Evolutionary conservation across 2,797 vertebrate species (phyloP).

Genomic region (Stomatorhinus walkeri): DNA sequence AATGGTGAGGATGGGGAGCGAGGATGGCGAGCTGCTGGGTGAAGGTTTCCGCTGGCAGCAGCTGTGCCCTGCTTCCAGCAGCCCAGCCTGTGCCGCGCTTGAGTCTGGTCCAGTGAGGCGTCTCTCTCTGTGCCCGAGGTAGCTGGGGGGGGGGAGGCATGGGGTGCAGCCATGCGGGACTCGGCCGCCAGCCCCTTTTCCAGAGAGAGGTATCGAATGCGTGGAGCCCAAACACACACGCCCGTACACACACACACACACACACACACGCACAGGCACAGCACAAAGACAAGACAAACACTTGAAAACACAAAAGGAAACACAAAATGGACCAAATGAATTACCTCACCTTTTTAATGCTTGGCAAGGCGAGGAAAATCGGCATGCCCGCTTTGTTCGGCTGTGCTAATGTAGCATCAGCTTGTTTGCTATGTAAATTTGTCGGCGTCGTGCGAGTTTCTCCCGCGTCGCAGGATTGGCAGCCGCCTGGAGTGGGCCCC

Average conservation of each 20-base stretch:
- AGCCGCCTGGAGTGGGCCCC: not conserved
- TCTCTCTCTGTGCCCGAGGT: conserved; percentile 21
- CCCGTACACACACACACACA: not conserved
- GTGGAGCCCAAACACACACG: not conserved
- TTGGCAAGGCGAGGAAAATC: conserved; percentile 13
- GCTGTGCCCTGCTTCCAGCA: conserved; percentile 15
- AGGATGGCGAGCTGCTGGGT: not conserved
- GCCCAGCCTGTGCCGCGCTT: conserved; percentile 16
- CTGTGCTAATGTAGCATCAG: conserved; percentile 7
- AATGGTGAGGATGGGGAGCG: not conserved
- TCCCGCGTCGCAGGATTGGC: conserved; percentile 9
- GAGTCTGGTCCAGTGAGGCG: conserved; percentile 26
- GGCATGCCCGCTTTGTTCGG: not conserved
- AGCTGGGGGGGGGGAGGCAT: conserved; percentile 21
- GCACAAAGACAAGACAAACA: not conserved
- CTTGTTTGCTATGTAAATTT: conserved; percentile 23
- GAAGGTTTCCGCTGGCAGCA: conserved; percentile 11
- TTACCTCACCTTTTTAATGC: conserved; percentile 22
- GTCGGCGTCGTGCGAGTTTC: not conserved
- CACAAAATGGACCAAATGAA: conserved; percentile 6
- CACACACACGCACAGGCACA: not conserved
- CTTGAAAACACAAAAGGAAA: conserved; percentile 18
- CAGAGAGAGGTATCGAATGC: not conserved
- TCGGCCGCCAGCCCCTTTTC: conserved; percentile 22
- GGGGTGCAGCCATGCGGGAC: conserved; percentile 22